These are phyloP conservation scores for Paramacrobiotus metropolitanus DNA, from an alignment of 1,140 invertebrate species.

Conservation along the genomic window DNA sequence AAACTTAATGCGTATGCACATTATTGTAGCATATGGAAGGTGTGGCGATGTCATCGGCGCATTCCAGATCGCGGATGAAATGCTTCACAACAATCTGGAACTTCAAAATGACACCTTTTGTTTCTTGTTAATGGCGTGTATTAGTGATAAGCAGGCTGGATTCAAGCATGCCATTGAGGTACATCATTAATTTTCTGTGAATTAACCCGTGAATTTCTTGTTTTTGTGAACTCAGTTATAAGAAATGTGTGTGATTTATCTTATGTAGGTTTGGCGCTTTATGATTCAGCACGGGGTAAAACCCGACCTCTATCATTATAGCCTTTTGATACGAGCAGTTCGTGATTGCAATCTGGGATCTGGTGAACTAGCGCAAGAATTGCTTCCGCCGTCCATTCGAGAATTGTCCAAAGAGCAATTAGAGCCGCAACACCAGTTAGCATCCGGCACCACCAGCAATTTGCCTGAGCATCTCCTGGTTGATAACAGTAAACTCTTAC, in stretches of 20 bases:
- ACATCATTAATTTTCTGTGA: slow-evolving; percentile 6
- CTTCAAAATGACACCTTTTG: slow-evolving; percentile 43
- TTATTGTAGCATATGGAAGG: slow-evolving; percentile 47
- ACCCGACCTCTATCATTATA: slow-evolving; percentile 46
- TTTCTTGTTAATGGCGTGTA: slow-evolving; percentile 55
- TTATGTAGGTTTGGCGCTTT: slow-evolving; percentile 57
- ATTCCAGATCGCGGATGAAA: slow-evolving; percentile 58
- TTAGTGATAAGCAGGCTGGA: slow-evolving; percentile 46
- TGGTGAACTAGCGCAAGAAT: slow-evolving; percentile 30
- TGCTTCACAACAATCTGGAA: slow-evolving; percentile 34
- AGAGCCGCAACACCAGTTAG: neutral
- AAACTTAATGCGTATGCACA: no score
- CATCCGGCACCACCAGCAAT: neutral
- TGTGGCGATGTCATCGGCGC: slow-evolving; percentile 47
- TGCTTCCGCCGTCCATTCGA: slow-evolving; percentile 11
- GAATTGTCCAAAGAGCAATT: neutral
- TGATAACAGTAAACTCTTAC: no score
- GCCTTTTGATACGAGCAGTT: slow-evolving; percentile 47
- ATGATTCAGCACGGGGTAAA: slow-evolving; percentile 37
- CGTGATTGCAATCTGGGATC: slow-evolving; percentile 53
- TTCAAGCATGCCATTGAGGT: slow-evolving; percentile 47
- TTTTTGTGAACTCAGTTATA: neutral
- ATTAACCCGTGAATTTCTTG: slow-evolving; percentile 7
- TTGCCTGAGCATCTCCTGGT: neutral
- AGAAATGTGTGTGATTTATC: slow-evolving; percentile 9